Evolutionary conservation across 1,140 invertebrate species (phyloP).

Genomic region (Trichomalopsis sarcophagae): DNA sequence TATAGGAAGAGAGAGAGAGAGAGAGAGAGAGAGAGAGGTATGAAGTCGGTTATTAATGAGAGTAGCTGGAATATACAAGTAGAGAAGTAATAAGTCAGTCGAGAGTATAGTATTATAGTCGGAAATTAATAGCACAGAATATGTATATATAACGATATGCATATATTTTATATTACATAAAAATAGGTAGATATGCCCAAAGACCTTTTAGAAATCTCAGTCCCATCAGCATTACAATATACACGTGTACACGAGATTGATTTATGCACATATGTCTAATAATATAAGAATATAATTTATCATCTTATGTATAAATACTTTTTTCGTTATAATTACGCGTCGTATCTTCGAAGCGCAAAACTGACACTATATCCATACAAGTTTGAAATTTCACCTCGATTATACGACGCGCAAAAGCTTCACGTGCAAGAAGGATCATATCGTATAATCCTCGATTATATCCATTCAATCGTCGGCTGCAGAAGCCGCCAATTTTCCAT

Average conservation of each 20-base stretch:
- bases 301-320: background rate
- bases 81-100: conserved; percentile 60
- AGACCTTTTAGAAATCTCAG: conserved; percentile 30
- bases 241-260: background rate
- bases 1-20: conserved; percentile 38
- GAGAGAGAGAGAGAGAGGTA: conserved; percentile 22
- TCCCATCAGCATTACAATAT: conserved; percentile 19
- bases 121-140: conserved; percentile 70
- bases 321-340: background rate
- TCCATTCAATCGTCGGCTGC: background rate
- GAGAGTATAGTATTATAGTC: conserved; percentile 58
- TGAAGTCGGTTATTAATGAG: conserved; percentile 56
- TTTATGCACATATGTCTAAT: background rate
- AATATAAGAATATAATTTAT: background rate
- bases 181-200: conserved; percentile 45
- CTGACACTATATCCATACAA: too few relatives aligned
- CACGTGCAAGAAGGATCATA: background rate
- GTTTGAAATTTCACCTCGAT: background rate
- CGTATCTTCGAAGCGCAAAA: background rate
- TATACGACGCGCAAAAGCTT: background rate
- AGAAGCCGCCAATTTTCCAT: background rate
- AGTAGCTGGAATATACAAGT: conserved; percentile 35
- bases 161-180: conserved; percentile 58
- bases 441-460: too few relatives aligned
- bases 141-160: conserved; percentile 54